Conservation (phyloP, 2,797 vertebrate genomes). For the Catharus ustulatus region DNA sequence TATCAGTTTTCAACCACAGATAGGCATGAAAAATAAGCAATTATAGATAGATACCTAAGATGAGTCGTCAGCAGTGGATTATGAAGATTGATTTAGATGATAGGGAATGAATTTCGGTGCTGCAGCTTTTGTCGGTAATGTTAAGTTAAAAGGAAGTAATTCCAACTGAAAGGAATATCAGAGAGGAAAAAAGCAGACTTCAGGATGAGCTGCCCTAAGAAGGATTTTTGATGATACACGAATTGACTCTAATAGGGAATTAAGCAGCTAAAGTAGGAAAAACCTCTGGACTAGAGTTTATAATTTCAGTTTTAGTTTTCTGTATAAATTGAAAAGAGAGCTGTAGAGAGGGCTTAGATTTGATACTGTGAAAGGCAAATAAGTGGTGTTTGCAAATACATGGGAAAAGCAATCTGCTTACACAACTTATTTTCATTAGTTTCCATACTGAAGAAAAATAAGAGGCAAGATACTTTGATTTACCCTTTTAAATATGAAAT, state of each 20-base stretch:
- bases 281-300: neutral
- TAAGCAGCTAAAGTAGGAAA: conserved; percentile 32
- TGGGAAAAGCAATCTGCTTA: neutral
- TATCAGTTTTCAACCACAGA: neutral
- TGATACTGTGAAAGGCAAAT: neutral
- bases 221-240: conserved; percentile 28
- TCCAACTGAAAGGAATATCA: neutral
- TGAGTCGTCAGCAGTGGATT: conserved; percentile 2
- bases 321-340: neutral
- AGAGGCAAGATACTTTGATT: neutral
- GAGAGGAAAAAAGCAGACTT: neutral
- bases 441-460: neutral
- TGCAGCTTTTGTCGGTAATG: neutral
- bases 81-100: conserved; percentile 5
- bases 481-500: neutral
- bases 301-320: conserved; percentile 34
- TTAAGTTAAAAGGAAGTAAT: neutral
- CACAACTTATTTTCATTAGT: neutral
- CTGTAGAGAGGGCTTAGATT: neutral
- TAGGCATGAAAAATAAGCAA: neutral
- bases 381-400: neutral
- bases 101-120: neutral
- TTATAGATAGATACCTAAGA: neutral
- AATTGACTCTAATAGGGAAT: conserved; percentile 36
- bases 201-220: conserved; percentile 37